A percentile compares a stretch with the other conserved stretches of the same genome.
phyloP scores from a whole-genome alignment of 2,113 vertebrate species.

The Tychaedon coryphoeus region DNA sequence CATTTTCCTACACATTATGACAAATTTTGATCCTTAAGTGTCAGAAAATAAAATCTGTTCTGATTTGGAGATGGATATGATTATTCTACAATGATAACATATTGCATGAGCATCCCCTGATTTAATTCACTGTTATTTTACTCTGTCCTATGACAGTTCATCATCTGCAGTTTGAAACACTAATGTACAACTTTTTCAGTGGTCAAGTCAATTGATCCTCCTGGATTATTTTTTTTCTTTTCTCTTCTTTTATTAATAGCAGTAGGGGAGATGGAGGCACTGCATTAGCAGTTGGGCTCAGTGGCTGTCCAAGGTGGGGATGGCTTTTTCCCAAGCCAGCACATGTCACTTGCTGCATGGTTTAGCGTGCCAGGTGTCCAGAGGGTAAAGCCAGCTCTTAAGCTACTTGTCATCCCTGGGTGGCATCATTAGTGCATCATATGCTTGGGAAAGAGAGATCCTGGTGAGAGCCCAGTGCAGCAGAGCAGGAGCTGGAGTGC shows the following conservation, averaged over 20 bases:
- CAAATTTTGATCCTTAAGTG: neutral
- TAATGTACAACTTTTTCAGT: neutral
- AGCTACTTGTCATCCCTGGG: slow-evolving; percentile 56
- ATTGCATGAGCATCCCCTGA: neutral
- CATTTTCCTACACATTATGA: neutral
- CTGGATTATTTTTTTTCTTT: neutral
- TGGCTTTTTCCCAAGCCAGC: slow-evolving; percentile 51
- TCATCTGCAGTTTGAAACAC: neutral
- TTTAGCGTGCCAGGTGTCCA: slow-evolving; percentile 33
- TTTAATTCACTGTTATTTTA: neutral
- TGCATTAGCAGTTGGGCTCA: neutral
- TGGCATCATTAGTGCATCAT: slow-evolving; percentile 59
- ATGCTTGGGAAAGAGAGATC: slow-evolving; percentile 35
- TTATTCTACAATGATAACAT: neutral
- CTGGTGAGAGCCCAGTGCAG: neutral
- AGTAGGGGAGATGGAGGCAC: neutral
- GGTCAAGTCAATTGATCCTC: neutral
- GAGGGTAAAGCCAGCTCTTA: slow-evolving; percentile 56
- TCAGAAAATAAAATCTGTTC: neutral
- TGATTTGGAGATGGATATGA: neutral
- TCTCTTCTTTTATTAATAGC: neutral
- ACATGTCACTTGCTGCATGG: neutral
- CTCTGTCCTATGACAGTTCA: neutral
- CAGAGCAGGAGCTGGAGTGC: neutral
- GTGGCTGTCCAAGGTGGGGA: slow-evolving; percentile 6